Conservation (phyloP, 1,140 invertebrate genomes). For the Marisa cornuarietis region DNA sequence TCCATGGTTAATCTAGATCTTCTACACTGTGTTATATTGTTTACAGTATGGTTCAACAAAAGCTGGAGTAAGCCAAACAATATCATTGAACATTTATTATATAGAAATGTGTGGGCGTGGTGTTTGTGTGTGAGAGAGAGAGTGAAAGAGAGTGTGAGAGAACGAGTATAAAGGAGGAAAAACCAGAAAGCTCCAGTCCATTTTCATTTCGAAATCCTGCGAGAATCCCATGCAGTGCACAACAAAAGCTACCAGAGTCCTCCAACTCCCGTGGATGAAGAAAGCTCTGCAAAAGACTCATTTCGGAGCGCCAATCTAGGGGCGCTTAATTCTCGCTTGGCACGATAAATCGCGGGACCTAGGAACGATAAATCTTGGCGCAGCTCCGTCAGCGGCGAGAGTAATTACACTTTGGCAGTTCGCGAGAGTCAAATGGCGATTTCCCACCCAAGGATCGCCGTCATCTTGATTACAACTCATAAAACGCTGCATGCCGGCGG, state of each 20-base stretch:
- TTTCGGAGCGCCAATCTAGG: background rate
- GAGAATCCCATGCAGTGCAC: background rate
- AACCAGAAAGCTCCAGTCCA: background rate
- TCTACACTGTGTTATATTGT: too few relatives aligned
- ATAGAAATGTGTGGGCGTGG: background rate
- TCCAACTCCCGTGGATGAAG: background rate
- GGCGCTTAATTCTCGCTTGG: background rate
- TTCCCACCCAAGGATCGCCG: too few relatives aligned
- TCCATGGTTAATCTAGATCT: too few relatives aligned
- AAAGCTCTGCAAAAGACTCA: background rate
- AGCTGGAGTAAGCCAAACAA: background rate
- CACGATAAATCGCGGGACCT: background rate
- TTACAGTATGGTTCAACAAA: background rate
- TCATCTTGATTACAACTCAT: too few relatives aligned
- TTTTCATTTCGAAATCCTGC: background rate
- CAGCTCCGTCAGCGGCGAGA: too few relatives aligned
- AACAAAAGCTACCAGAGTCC: background rate
- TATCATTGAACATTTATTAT: background rate
- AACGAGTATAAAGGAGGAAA: background rate
- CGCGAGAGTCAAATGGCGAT: too few relatives aligned
- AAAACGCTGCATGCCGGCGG: too few relatives aligned
- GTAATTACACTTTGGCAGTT: too few relatives aligned
- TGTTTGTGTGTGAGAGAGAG: conserved; percentile 5
- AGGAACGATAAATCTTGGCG: background rate
- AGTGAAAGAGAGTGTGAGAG: background rate